Evolutionary conservation across 2,797 vertebrate species (phyloP).

Genomic region (Eutrigla gurnardus): DNA sequence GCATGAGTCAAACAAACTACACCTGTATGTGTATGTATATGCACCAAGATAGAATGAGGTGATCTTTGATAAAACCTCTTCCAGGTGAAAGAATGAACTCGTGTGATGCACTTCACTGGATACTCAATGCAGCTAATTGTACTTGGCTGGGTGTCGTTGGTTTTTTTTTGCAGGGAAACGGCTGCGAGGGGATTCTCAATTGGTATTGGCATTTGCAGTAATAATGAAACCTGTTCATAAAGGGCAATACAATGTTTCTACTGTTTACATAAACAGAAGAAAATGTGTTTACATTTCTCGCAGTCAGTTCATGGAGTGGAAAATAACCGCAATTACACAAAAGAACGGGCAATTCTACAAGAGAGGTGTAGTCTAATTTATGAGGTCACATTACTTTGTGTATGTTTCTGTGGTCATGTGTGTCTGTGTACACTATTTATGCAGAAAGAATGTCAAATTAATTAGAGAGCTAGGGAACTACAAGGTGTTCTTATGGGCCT

Average conservation of each 20-base stretch:
- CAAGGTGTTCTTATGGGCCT: conserved; percentile 29
- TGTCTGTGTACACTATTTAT: neutral
- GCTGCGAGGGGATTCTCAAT: neutral
- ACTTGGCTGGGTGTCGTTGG: neutral
- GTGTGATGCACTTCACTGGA: neutral
- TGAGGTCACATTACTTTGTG: neutral
- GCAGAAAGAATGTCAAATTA: neutral
- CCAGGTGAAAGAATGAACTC: neutral
- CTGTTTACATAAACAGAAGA: neutral
- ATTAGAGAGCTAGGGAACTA: neutral
- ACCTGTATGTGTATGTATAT: neutral
- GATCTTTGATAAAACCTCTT: conserved; percentile 17
- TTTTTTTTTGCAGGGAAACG: neutral
- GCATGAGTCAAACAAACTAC: neutral
- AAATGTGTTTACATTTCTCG: conserved; percentile 4
- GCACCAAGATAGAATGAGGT: neutral
- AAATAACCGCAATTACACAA: neutral
- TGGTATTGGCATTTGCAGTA: conserved; percentile 6
- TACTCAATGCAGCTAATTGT: neutral
- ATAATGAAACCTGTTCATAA: neutral
- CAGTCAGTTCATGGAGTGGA: neutral
- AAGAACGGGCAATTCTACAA: neutral
- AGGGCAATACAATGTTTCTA: conserved; percentile 3
- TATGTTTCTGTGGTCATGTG: neutral
- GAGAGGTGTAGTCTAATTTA: neutral